These are phyloP conservation scores for Cheumatopsyche charites DNA, from an alignment of 1,140 invertebrate species.

Conservation along the genomic window DNA sequence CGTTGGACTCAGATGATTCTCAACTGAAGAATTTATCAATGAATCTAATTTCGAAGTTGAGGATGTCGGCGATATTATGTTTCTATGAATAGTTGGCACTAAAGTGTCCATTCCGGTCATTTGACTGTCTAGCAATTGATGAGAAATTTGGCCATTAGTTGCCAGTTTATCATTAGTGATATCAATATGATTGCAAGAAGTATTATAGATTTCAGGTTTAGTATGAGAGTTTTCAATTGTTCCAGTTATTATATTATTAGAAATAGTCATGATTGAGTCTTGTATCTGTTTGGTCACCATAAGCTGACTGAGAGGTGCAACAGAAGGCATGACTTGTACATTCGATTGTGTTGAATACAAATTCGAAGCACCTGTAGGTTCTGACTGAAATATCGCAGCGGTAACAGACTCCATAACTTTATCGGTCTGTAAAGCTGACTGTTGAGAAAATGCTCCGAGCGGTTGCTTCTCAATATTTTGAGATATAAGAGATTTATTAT, in stretches of 20 bases:
- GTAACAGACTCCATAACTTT: conserved; percentile 61
- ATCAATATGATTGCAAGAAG: conserved; percentile 30
- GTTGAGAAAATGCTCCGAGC: conserved; percentile 55
- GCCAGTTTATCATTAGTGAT: conserved; percentile 53
- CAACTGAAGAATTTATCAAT: conserved; percentile 68
- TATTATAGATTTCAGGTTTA: conserved; percentile 41
- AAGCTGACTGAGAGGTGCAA: conserved; percentile 51
- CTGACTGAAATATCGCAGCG: conserved; percentile 59
- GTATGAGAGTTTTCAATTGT: conserved; percentile 29
- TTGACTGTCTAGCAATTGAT: conserved; percentile 51
- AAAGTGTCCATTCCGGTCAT: conserved; percentile 59
- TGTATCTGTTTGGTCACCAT: conserved; percentile 44
- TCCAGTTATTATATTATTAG: conserved; percentile 49
- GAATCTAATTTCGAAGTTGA: conserved; percentile 66
- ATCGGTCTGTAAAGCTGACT: conserved; percentile 60
- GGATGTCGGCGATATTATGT: conserved; percentile 54
- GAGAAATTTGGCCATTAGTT: conserved; percentile 57
- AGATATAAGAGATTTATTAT: conserved; percentile 53
- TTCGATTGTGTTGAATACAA: conserved; percentile 45
- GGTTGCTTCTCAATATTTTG: conserved; percentile 51
- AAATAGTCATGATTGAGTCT: conserved; percentile 36
- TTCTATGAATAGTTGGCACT: conserved; percentile 60
- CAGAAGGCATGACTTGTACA: conserved; percentile 23
- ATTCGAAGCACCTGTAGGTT: conserved; percentile 6
- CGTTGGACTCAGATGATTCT: conserved; percentile 60